Conservation (phyloP, 2,113 vertebrate genomes). For the Arizona elegans region DNA sequence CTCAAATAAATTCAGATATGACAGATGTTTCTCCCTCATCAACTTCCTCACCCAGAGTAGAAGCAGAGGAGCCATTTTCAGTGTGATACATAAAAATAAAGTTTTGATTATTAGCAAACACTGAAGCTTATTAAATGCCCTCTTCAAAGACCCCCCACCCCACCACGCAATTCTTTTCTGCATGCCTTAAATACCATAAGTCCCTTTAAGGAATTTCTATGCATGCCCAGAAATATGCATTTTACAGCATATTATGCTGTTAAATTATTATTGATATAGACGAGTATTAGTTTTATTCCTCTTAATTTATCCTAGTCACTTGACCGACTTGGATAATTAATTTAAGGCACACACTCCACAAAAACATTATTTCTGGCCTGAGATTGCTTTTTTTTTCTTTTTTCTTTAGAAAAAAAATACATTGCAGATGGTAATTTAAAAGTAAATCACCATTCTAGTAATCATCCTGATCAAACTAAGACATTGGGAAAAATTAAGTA, state of each 20-base stretch:
- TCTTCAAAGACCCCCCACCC: constrained; percentile 15
- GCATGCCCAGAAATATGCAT: not conserved
- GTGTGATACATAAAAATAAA: constrained; percentile 12
- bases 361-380: constrained; percentile 43
- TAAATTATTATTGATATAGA: constrained; percentile 8
- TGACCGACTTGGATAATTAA: not conserved
- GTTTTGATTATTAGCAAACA: constrained; percentile 31
- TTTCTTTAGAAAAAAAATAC: constrained; percentile 17
- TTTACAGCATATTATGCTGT: not conserved
- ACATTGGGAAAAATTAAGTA: constrained; percentile 52
- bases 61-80: constrained; percentile 22
- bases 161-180: constrained; percentile 22
- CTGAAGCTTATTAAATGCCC: constrained; percentile 26
- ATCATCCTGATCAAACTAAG: constrained; percentile 46
- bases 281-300: not conserved
- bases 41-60: not conserved
- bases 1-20: not conserved
- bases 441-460: constrained; percentile 35
- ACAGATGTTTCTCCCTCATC: not conserved
- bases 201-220: constrained; percentile 34
- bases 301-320: not conserved
- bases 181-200: constrained; percentile 42
- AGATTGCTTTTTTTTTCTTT: constrained; percentile 44
- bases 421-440: constrained; percentile 35
- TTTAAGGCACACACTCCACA: constrained; percentile 66